Evolutionary conservation across 2,113 vertebrate species (phyloP), one percentile per base, ranked within the genome.

Genomic region (Ursus arctos): DNA sequence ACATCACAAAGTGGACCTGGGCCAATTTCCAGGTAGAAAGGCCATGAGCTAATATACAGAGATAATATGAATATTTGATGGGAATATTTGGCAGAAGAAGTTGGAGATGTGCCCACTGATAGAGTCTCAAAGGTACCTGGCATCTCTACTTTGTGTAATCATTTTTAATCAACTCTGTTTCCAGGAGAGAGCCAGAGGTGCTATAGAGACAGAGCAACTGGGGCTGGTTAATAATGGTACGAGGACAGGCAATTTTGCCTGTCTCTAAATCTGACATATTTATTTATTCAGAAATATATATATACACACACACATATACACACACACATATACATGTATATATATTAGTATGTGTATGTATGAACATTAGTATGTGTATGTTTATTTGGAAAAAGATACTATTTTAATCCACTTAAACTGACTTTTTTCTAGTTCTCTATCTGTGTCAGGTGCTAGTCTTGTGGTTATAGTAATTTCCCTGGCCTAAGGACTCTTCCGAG

Each of bases 251-350:
- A 85, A 51, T 79, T 69, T 69, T 86, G 2, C 36, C 61, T 79
- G 71, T 69, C 31, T 79, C 18, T 85, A 59, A 86, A 33, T 69
- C 9, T 76, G 59, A 55, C 33, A 19, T 63, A 86, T 49, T 47
- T 94, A 89, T 51, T 82, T 63, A 51, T 82, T 89, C 57, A 74
- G 63, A 94, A 94, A 83, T 36, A 31, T 82, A 33, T 74, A 43
- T 61, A 4, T 40, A 43, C 5, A 43, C 43, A 43, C 43, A 43
- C 43, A 43, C 43, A 43, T 4, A 40, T 43, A 43, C 5, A 43
- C 43, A 43, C 43, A 43, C 43, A 43, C 43, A 43, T 43, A 43
- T 43, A 43, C 43, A 43, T 6, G 43, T 43, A 72, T 36, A 31
- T 82, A 26, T 74, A 43, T 61, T 72, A 82, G 33, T 53, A 12